Conservation (phyloP, 2,888 invertebrate genomes). For the Acleris cristana region DNA sequence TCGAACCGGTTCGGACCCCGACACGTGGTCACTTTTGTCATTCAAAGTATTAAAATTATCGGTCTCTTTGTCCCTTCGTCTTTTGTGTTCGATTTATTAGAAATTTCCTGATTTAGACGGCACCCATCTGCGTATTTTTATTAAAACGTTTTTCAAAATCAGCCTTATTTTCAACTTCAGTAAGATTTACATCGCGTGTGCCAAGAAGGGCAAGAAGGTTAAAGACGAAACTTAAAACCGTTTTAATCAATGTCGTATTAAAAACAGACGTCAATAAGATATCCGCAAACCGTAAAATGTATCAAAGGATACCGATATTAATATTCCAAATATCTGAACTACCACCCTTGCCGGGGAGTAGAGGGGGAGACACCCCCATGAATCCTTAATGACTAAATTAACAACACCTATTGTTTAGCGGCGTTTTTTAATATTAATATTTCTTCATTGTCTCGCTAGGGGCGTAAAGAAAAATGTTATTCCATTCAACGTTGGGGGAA, state of each 20-base stretch:
- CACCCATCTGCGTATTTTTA: slow-evolving; percentile 36
- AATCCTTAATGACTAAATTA: slow-evolving; percentile 82
- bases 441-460: slow-evolving; percentile 70
- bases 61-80: slow-evolving; percentile 62
- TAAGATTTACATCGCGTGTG: slow-evolving; percentile 19
- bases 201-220: slow-evolving; percentile 17
- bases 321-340: slow-evolving; percentile 52
- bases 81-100: slow-evolving; percentile 49
- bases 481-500: slow-evolving; percentile 49
- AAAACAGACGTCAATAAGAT: slow-evolving; percentile 41
- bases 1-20: slow-evolving; percentile 71
- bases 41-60: slow-evolving; percentile 74
- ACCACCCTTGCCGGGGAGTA: slow-evolving; percentile 43
- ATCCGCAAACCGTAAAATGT: slow-evolving; percentile 43
- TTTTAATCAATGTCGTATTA: slow-evolving; percentile 34
- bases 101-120: slow-evolving; percentile 51
- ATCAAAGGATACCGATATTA: slow-evolving; percentile 53
- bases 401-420: slow-evolving; percentile 81
- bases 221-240: slow-evolving; percentile 29
- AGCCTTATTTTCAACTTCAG: slow-evolving; percentile 19
- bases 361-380: slow-evolving; percentile 62
- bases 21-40: slow-evolving; percentile 81
- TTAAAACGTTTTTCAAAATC: slow-evolving; percentile 3
- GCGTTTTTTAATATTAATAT: slow-evolving; percentile 80
- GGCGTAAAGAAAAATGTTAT: slow-evolving; percentile 58